phyloP scores from a whole-genome alignment of 2,797 vertebrate species.

The Psittacula echo region DNA sequence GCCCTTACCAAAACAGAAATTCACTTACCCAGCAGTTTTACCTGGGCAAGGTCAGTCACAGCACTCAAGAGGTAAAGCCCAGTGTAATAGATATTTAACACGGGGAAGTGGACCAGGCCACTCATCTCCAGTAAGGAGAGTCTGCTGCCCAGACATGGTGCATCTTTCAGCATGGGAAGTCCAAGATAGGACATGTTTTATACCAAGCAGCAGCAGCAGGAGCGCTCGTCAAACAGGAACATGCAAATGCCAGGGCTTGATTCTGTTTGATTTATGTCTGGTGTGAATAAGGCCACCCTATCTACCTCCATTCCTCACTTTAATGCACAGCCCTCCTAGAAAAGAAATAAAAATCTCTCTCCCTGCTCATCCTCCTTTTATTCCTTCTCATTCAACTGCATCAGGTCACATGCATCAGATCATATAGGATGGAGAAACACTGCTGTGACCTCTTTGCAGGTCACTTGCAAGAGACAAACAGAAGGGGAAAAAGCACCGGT shows the following conservation, averaged over 20 bases:
- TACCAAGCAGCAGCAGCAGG: background rate
- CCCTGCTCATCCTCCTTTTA: background rate
- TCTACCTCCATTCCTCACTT: background rate
- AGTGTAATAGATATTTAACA: background rate
- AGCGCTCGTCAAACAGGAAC: background rate
- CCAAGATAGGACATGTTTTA: background rate
- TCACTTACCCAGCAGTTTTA: constrained; percentile 22
- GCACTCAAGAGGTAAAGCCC: background rate
- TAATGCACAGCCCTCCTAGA: fast-evolving
- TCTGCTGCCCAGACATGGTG: background rate
- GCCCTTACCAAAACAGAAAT: constrained; percentile 3
- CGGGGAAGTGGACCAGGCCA: constrained; percentile 14
- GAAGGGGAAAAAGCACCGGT: background rate
- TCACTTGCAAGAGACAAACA: background rate
- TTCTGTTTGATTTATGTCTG: background rate
- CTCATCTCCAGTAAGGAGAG: background rate
- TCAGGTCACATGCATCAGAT: background rate
- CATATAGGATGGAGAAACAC: background rate
- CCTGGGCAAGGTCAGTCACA: constrained; percentile 4
- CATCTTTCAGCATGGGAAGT: background rate
- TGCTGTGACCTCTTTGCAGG: background rate
- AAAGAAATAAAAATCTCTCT: background rate
- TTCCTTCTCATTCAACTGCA: background rate
- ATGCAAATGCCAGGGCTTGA: background rate
- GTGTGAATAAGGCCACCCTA: background rate